Percentiles rank a stretch among this genome's conserved stretches.
phyloP scores from a whole-genome alignment of 2,797 vertebrate species.

The Petrocephalus sullivani region DNA sequence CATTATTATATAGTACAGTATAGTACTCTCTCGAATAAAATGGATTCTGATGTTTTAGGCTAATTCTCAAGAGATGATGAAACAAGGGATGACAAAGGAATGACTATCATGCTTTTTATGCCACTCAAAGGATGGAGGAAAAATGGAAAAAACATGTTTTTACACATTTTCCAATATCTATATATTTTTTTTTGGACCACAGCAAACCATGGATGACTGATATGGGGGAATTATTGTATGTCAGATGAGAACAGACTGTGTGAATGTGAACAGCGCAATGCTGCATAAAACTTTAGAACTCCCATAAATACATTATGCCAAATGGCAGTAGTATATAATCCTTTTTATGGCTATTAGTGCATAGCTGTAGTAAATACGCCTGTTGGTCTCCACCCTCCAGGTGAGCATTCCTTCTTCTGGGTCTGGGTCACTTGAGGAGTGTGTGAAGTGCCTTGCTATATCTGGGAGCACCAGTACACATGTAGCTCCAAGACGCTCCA shows the following conservation, averaged over 20 bases:
- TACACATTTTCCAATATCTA: not conserved
- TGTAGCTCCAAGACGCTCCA: no score
- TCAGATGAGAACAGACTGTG: not conserved
- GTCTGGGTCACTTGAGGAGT: not conserved
- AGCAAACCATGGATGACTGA: not conserved
- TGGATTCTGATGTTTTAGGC: not conserved
- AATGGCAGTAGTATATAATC: not conserved
- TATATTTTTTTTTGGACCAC: not conserved
- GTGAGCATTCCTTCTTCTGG: not conserved
- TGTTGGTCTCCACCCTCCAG: not conserved
- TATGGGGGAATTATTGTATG: not conserved
- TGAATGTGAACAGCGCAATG: not conserved
- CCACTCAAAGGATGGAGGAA: not conserved
- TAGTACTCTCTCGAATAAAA: not conserved
- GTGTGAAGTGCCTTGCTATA: constrained; percentile 12
- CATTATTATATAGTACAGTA: not conserved
- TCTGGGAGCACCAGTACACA: not conserved
- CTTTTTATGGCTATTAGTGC: not conserved
- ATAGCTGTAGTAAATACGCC: not conserved
- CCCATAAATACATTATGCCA: not conserved
- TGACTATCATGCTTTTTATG: not conserved
- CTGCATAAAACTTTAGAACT: not conserved
- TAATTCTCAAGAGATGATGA: not conserved
- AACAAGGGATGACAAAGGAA: not conserved
- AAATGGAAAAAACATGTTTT: not conserved